These are phyloP conservation scores for Coregonus clupeaformis DNA, from an alignment of 2,113 vertebrate species.

Conservation along the genomic window DNA sequence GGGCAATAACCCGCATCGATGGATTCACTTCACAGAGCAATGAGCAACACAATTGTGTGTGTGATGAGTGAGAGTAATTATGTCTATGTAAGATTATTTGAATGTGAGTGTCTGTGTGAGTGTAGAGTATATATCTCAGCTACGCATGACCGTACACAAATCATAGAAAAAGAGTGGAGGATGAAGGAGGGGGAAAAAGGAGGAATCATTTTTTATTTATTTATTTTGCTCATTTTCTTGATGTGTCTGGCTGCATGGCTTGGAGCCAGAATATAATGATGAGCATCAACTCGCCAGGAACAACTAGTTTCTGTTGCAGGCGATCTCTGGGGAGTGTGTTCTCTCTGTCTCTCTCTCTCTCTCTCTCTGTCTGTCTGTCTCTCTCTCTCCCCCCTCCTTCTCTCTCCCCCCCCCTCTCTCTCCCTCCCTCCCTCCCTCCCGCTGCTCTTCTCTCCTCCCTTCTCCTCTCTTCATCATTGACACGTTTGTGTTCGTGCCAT, in stretches of 20 bases:
- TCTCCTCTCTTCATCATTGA: conserved; percentile 85
- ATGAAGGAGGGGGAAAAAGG: conserved; percentile 49
- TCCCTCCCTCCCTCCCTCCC: too few species aligned
- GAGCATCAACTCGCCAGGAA: conserved; percentile 98
- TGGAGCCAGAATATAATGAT: conserved; percentile 99
- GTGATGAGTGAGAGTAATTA: conserved; percentile 4
- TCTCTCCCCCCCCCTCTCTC: too few species aligned
- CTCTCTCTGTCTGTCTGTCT: conserved; percentile 72
- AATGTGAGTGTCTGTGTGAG: neutral
- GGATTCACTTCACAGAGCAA: conserved; percentile 24
- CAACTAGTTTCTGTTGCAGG: conserved; percentile 99
- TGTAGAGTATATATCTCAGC: conserved; percentile 17
- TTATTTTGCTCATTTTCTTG: conserved; percentile 91
- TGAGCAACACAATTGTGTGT: conserved; percentile 11
- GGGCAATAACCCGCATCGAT: conserved; percentile 46
- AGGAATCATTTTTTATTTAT: conserved; percentile 59
- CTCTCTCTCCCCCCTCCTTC: conserved; percentile 73
- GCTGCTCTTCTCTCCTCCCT: too few species aligned
- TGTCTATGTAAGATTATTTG: too few species aligned
- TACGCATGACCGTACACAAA: conserved; percentile 59
- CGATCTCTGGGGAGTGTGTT: conserved; percentile 91
- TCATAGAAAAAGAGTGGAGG: conserved; percentile 66
- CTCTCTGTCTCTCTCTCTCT: conserved; percentile 76
- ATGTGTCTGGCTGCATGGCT: conserved; percentile 96
- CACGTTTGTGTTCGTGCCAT: conserved; percentile 93